Evolutionary conservation across 1,140 invertebrate species (phyloP).

Genomic region (Acromyrmex charruanus): DNA sequence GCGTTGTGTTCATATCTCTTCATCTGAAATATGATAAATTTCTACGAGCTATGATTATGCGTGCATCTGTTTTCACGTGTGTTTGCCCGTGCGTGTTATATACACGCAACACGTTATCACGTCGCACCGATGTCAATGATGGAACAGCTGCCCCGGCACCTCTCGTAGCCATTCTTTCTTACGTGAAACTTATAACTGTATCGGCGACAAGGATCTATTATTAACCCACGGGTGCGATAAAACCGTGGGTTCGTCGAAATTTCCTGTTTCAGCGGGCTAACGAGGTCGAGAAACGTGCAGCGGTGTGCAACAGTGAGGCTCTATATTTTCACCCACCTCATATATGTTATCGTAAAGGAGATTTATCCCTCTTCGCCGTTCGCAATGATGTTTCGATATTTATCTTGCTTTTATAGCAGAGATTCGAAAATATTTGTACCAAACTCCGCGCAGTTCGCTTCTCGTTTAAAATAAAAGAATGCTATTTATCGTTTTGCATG

Average conservation of each 20-base stretch:
- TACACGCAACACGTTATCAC: conserved; percentile 50
- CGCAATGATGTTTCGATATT: conserved; percentile 24
- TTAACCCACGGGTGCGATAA: conserved; percentile 45
- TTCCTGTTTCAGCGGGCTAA: conserved; percentile 45
- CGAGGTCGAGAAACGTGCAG: conserved; percentile 11
- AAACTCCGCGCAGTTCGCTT: neutral
- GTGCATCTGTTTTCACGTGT: conserved; percentile 62
- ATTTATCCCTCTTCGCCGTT: conserved; percentile 26
- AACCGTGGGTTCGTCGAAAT: conserved; percentile 49
- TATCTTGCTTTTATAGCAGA: conserved; percentile 26
- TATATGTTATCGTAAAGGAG: conserved; percentile 31
- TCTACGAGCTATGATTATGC: conserved; percentile 37
- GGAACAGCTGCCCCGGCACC: conserved; percentile 40
- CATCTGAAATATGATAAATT: conserved; percentile 40
- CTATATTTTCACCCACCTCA: conserved; percentile 26
- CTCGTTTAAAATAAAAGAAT: neutral
- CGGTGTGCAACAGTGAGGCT: too few species aligned
- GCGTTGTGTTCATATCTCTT: neutral
- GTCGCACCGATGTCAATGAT: conserved; percentile 35
- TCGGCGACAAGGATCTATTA: conserved; percentile 61
- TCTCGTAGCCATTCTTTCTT: conserved; percentile 22
- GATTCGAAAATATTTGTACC: neutral
- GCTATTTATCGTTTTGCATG: neutral
- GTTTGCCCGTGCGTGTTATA: conserved; percentile 17
- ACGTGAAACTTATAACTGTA: conserved; percentile 30